Evolutionary conservation across 2,888 invertebrate genomes (phyloP).

Genomic region (Diaperis boleti): DNA sequence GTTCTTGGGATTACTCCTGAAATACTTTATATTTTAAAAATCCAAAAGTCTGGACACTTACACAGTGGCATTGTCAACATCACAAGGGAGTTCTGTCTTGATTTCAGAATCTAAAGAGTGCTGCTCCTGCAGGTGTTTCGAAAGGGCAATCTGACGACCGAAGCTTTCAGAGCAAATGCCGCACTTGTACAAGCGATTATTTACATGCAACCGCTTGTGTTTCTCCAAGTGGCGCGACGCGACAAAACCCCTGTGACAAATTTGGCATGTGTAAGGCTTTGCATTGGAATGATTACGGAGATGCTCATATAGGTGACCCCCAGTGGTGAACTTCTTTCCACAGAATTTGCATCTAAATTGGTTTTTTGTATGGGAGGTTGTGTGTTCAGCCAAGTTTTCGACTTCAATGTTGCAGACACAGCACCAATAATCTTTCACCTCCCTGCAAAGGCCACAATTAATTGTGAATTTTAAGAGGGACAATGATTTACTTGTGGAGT

Average conservation of each 20-base stretch:
- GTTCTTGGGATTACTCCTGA: constrained; percentile 42
- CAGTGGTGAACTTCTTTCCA: constrained; percentile 50
- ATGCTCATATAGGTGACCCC: constrained; percentile 58
- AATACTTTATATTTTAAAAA: no score
- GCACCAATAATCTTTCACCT: constrained; percentile 57
- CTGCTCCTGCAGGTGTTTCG: not conserved
- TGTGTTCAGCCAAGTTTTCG: constrained; percentile 51
- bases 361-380: constrained; percentile 47
- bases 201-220: constrained; percentile 51
- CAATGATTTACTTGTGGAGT: constrained; percentile 56
- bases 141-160: no score
- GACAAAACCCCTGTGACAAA: constrained; percentile 54
- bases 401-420: constrained; percentile 54
- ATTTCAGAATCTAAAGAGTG: not conserved
- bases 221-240: constrained; percentile 51
- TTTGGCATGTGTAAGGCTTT: constrained; percentile 50
- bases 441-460: no score
- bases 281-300: constrained; percentile 55
- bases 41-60: not conserved
- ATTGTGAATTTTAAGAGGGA: not conserved
- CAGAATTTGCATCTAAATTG: constrained; percentile 57
- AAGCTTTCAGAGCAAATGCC: constrained; percentile 10
- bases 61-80: not conserved
- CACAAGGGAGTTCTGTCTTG: no score
- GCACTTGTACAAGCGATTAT: constrained; percentile 49